phyloP scores from a whole-genome alignment of 2,888 invertebrate genomes.

The Yponomeuta evonymella region DNA sequence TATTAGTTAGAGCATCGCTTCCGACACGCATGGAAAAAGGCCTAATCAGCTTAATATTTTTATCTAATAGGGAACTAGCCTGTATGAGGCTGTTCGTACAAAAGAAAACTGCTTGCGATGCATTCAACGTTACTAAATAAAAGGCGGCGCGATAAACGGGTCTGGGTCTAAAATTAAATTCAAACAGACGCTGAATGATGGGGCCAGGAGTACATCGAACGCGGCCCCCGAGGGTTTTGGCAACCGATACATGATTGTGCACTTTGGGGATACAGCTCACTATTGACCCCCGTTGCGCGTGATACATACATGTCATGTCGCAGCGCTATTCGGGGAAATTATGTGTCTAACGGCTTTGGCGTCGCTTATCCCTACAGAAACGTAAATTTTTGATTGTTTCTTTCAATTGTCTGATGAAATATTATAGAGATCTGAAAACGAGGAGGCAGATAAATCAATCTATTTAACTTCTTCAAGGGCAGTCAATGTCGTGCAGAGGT shows the following conservation, averaged over 20 bases:
- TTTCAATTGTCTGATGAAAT: neutral
- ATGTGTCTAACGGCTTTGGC: neutral
- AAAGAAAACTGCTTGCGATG: too few species aligned
- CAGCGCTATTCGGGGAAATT: neutral
- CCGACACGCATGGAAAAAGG: too few species aligned
- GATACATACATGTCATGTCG: neutral
- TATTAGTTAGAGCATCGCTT: neutral
- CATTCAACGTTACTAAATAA: neutral
- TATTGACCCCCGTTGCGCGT: slow-evolving; percentile 24
- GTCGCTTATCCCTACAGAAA: neutral
- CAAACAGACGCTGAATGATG: slow-evolving; percentile 60
- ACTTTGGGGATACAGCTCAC: slow-evolving; percentile 41
- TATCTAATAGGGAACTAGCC: too few species aligned
- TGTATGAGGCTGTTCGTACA: too few species aligned
- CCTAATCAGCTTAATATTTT: too few species aligned
- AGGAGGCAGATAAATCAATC: too few species aligned
- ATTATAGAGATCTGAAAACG: too few species aligned
- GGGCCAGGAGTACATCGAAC: slow-evolving; percentile 34
- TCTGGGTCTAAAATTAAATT: slow-evolving; percentile 55
- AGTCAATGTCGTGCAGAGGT: too few species aligned
- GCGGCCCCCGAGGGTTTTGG: slow-evolving; percentile 62
- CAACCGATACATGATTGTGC: slow-evolving; percentile 71
- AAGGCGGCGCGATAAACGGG: neutral
- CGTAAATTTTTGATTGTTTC: neutral
- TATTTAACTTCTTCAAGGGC: too few species aligned